phyloP scores from a whole-genome alignment of 1,140 invertebrate genomes.

The Atopsyche davidsoni region DNA sequence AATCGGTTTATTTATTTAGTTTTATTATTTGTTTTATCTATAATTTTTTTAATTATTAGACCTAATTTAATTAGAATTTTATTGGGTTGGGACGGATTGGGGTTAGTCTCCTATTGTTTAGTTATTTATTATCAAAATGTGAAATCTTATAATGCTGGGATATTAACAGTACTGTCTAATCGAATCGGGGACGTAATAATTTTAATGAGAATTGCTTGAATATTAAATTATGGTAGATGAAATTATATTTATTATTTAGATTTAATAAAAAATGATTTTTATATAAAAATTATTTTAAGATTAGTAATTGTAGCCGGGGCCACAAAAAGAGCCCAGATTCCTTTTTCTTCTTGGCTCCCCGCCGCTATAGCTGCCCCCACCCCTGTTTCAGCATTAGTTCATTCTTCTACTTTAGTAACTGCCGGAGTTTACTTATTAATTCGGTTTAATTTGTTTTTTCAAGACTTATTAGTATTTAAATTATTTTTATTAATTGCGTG shows the following conservation, averaged over 20 bases:
- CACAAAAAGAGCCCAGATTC: slow-evolving; percentile 71
- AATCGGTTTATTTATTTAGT: slow-evolving; percentile 55
- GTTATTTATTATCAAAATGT: slow-evolving; percentile 59
- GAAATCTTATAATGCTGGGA: slow-evolving; percentile 54
- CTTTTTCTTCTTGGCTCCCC: too few relatives aligned
- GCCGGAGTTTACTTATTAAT: slow-evolving; percentile 66
- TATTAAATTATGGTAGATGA: slow-evolving; percentile 48
- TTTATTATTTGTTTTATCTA: slow-evolving; percentile 58
- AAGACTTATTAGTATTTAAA: slow-evolving; percentile 32
- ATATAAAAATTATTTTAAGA: slow-evolving; percentile 41
- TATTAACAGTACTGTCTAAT: slow-evolving; percentile 57
- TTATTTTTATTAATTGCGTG: slow-evolving; percentile 44
- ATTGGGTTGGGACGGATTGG: too few relatives aligned
- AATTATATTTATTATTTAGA: slow-evolving; percentile 47
- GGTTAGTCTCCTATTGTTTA: slow-evolving; percentile 60
- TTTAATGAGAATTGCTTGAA: slow-evolving; percentile 50
- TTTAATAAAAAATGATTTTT: slow-evolving; percentile 40
- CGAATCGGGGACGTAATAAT: slow-evolving; percentile 55
- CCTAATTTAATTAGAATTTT: slow-evolving; percentile 61
- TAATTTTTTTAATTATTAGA: slow-evolving; percentile 61
- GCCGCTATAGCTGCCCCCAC: slow-evolving; percentile 64
- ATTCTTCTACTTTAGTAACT: too few relatives aligned
- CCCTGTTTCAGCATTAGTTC: slow-evolving; percentile 64
- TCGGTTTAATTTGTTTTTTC: slow-evolving; percentile 50
- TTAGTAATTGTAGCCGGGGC: slow-evolving; percentile 53